phyloP scores from a whole-genome alignment of 2,888 invertebrate genomes.

The Zygaena filipendulae region DNA sequence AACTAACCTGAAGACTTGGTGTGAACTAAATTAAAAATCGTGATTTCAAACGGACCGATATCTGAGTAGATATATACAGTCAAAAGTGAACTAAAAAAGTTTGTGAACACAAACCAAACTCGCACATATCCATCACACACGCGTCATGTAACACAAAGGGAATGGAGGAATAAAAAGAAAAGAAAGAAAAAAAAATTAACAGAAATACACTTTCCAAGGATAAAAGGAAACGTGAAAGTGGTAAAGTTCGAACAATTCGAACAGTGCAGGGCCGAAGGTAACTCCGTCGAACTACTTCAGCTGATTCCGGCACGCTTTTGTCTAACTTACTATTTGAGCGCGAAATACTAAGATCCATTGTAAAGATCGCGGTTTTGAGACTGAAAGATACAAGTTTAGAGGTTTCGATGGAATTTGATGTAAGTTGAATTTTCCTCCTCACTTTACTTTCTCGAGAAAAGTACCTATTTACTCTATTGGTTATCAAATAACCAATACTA shows the following conservation, averaged over 20 bases:
- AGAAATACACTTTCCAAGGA: conserved; percentile 50
- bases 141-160: conserved; percentile 39
- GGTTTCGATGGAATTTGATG: too few species aligned
- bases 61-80: too few species aligned
- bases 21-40: too few species aligned
- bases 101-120: too few species aligned
- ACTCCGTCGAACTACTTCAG: conserved; percentile 49
- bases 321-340: conserved; percentile 57
- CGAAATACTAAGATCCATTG: conserved; percentile 41
- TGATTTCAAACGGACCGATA: too few species aligned
- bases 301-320: conserved; percentile 53
- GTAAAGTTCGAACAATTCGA: conserved; percentile 57
- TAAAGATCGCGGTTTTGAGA: conserved; percentile 22
- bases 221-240: conserved; percentile 59
- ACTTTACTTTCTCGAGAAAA: too few species aligned
- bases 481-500: too few species aligned
- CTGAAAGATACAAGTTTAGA: conserved; percentile 30
- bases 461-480: too few species aligned
- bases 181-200: conserved; percentile 58
- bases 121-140: conserved; percentile 34
- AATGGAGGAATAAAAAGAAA: too few species aligned
- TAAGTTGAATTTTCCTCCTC: too few species aligned
- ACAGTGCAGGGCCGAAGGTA: conserved; percentile 45
- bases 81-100: too few species aligned
- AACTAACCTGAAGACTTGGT: too few species aligned